Conservation (phyloP, 2,888 invertebrate genomes). For the Mesorhabditis belari region DNA sequence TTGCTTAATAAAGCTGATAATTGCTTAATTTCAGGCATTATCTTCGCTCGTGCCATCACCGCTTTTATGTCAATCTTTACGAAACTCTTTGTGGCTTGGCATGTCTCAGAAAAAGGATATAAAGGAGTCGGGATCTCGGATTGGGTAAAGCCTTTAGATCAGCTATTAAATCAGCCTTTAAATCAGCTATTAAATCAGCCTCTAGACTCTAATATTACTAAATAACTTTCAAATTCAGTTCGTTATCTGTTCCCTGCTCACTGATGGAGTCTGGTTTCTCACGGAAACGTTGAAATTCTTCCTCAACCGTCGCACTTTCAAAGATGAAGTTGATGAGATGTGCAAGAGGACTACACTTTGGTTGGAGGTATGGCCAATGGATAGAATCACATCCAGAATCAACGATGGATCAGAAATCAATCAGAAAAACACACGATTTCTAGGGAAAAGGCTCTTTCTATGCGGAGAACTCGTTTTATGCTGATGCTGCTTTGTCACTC, state of each 20-base stretch:
- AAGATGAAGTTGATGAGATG: constrained; percentile 35
- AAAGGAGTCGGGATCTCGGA: constrained; percentile 37
- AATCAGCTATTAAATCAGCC: not conserved
- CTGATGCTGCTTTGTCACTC: constrained; percentile 36
- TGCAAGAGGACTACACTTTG: constrained; percentile 38
- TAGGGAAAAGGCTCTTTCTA: constrained; percentile 30
- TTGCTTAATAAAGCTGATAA: not conserved
- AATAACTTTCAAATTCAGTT: constrained; percentile 18
- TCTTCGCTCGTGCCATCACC: constrained; percentile 35
- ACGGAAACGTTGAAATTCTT: constrained; percentile 30
- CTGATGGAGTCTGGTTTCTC: constrained; percentile 40
- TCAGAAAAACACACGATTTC: constrained; percentile 5
- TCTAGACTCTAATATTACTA: no score
- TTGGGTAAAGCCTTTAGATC: constrained; percentile 12
- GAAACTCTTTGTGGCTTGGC: constrained; percentile 35
- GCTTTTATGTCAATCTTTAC: constrained; percentile 38
- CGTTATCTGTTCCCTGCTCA: constrained; percentile 23
- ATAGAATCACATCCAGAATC: no score
- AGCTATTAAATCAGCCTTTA: not conserved
- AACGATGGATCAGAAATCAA: no score
- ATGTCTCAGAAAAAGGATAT: constrained; percentile 30
- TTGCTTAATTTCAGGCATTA: constrained; percentile 4
- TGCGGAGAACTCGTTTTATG: constrained; percentile 35
- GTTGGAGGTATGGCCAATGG: constrained; percentile 38
- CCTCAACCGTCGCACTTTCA: constrained; percentile 15